phyloP scores from a whole-genome alignment of 2,888 invertebrate species.

The Coelinius sp. region DNA sequence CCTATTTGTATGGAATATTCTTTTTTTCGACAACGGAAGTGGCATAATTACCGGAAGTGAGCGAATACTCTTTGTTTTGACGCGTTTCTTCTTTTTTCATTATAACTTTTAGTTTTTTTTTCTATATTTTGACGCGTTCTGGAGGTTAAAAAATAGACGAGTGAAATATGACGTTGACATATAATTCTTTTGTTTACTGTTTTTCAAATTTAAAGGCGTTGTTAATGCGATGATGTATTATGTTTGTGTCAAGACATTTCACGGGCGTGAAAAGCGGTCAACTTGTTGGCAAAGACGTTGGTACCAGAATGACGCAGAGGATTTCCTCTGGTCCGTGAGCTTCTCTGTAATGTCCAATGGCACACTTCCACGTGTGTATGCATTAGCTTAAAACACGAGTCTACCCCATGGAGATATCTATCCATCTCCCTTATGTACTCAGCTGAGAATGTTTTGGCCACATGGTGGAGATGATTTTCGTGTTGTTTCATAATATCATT shows the following conservation, averaged over 20 bases:
- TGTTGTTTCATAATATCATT: constrained; percentile 9
- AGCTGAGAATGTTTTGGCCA: constrained; percentile 9
- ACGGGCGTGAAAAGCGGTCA: constrained; percentile 22
- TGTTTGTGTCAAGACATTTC: constrained; percentile 14
- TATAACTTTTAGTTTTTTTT: background rate
- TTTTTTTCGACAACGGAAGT: constrained; percentile 14
- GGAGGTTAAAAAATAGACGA: background rate
- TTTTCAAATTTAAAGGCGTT: background rate
- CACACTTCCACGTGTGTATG: constrained; percentile 12
- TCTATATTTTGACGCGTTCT: background rate
- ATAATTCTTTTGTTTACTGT: constrained; percentile 19
- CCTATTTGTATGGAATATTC: background rate
- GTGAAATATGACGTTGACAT: background rate
- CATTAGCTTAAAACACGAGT: background rate
- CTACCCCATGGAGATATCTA: background rate
- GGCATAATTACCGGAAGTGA: constrained; percentile 23
- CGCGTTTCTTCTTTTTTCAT: constrained; percentile 8
- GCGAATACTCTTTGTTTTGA: constrained; percentile 14
- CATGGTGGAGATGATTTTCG: background rate
- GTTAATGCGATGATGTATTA: constrained; percentile 20
- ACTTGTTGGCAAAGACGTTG: constrained; percentile 10
- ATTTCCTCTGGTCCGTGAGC: background rate
- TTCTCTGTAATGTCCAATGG: constrained; percentile 3
- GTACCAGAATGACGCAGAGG: background rate
- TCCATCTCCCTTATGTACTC: background rate